These are phyloP conservation scores for Erpetoichthys calabaricus DNA, from an alignment of 2,797 vertebrate species.

Conservation along the genomic window DNA sequence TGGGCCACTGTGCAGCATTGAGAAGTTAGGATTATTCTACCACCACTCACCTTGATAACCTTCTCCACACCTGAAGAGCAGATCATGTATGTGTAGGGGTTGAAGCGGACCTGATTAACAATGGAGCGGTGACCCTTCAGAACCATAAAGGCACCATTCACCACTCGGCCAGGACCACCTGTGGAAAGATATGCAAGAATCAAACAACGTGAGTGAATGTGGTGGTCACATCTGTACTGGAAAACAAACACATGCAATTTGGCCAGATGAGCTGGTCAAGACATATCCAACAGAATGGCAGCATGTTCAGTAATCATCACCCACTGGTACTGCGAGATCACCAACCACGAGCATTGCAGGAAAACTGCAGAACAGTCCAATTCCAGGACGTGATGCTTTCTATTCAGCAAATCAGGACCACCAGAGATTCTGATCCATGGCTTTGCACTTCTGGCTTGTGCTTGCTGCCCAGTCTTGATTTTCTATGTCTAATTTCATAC, in stretches of 20 bases:
- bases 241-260: conserved; percentile 1
- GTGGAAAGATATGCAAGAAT: conserved; percentile 22
- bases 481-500: too few species aligned
- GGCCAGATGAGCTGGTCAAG: not conserved
- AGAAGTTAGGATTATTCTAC: too few species aligned
- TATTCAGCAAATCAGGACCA: too few species aligned
- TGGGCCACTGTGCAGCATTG: too few species aligned
- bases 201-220: conserved; percentile 13
- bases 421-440: too few species aligned
- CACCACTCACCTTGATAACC: conserved; percentile 84
- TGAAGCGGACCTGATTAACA: conserved; percentile 97
- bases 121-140: conserved; percentile 96
- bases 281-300: not conserved
- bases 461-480: too few species aligned
- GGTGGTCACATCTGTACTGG: conserved; percentile 8
- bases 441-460: too few species aligned
- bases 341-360: too few species aligned
- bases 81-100: conserved; percentile 96
- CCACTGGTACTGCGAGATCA: too few species aligned
- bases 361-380: too few species aligned
- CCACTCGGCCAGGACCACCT: conserved; percentile 87
- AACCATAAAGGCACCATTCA: conserved; percentile 94
- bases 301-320: too few species aligned
- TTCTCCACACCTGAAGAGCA: conserved; percentile 97
- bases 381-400: too few species aligned